Evolutionary conservation across 2,888 invertebrate genomes (phyloP).

Genomic region (Pristionchus mayeri): DNA sequence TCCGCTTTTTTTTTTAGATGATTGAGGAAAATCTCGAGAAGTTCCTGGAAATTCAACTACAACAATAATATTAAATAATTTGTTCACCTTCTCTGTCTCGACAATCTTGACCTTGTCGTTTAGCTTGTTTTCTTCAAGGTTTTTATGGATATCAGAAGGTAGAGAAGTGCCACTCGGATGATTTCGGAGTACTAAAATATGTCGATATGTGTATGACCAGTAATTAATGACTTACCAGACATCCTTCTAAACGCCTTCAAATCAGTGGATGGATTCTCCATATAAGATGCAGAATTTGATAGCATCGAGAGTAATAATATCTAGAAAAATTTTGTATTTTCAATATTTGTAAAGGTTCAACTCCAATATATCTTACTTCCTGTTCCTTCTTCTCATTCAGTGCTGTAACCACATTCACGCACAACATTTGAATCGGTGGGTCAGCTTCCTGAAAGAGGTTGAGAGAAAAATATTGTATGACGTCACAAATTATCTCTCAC

Average conservation of each 20-base stretch:
- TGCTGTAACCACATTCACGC: constrained; percentile 62
- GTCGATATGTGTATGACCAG: not conserved
- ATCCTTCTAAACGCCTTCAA: not conserved
- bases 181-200: not conserved
- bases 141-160: constrained; percentile 88
- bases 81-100: constrained; percentile 85
- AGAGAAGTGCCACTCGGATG: constrained; percentile 82
- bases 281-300: constrained; percentile 48
- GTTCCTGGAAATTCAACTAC: not conserved
- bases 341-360: constrained; percentile 12
- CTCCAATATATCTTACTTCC: constrained; percentile 53
- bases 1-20: not conserved
- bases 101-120: constrained; percentile 82
- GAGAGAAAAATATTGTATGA: no score
- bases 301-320: constrained; percentile 57
- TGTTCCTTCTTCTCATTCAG: constrained; percentile 62
- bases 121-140: constrained; percentile 79
- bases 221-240: constrained; percentile 23
- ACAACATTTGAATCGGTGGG: constrained; percentile 58
- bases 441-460: constrained; percentile 45
- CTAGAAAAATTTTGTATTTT: not conserved
- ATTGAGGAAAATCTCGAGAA: constrained; percentile 20
- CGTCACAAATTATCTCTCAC: not conserved
- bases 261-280: constrained; percentile 52
- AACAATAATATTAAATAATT: not conserved